Conservation (phyloP, 2,888 invertebrate species). For the Scaeva pyrastri region DNA sequence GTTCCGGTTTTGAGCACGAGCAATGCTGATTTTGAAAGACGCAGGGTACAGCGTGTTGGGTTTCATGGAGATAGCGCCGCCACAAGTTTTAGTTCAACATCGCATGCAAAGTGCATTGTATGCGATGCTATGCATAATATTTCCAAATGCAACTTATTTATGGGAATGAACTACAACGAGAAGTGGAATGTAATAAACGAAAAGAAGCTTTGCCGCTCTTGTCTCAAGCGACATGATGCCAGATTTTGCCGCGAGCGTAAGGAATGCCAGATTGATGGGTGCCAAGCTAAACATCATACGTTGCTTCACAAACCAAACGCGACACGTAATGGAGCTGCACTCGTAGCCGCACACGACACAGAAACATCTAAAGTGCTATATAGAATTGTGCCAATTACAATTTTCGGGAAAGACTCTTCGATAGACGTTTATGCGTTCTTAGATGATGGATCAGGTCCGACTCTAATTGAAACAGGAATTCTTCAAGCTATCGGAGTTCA, state of each 20-base stretch:
- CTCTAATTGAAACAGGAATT: conserved; percentile 76
- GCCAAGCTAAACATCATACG: conserved; percentile 43
- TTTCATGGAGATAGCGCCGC: neutral
- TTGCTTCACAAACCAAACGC: conserved; percentile 20
- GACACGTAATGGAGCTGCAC: neutral
- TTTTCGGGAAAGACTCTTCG: too few relatives aligned
- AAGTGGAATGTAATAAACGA: conserved; percentile 5
- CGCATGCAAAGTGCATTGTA: neutral
- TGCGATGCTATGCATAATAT: neutral
- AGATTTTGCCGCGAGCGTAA: conserved; percentile 34
- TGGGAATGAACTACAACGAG: neutral
- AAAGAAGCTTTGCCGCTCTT: neutral
- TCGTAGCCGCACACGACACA: conserved; percentile 36
- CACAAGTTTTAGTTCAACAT: neutral
- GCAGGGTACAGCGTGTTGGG: neutral
- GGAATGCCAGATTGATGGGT: conserved; percentile 34
- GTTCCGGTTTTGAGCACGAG: conserved; percentile 6
- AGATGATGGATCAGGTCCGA: conserved; percentile 62
- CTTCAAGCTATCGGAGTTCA: conserved; percentile 42
- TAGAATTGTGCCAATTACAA: too few relatives aligned
- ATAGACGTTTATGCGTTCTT: conserved; percentile 57
- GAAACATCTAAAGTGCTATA: too few relatives aligned
- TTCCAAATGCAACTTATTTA: neutral
- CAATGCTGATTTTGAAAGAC: conserved; percentile 7
- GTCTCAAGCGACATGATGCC: neutral